Evolutionary conservation across 2,113 vertebrate species (phyloP).

Genomic region (Callipepla californica): DNA sequence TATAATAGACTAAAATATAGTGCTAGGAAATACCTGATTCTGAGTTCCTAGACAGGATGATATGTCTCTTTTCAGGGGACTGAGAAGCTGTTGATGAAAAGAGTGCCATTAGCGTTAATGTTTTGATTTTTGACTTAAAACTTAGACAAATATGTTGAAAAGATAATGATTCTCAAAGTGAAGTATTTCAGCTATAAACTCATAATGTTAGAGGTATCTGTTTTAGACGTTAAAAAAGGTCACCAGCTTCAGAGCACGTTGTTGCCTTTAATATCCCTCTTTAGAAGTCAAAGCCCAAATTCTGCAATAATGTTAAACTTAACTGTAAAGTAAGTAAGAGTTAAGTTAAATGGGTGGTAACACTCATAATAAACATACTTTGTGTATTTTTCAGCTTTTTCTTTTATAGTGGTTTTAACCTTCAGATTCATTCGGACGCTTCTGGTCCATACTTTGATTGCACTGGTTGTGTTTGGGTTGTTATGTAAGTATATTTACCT

Average conservation of each 20-base stretch:
- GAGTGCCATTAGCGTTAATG: background rate
- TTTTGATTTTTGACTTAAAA: background rate
- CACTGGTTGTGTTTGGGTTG: conserved; percentile 77
- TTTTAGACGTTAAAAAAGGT: background rate
- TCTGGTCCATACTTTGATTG: conserved; percentile 78
- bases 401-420: conserved; percentile 70
- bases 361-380: background rate
- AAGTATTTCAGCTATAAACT: background rate
- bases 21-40: background rate
- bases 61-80: background rate
- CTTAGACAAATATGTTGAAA: background rate
- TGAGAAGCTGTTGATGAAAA: background rate
- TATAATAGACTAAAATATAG: background rate
- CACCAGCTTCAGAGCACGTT: background rate
- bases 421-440: conserved; percentile 77
- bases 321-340: background rate
- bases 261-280: background rate
- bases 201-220: background rate
- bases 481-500: conserved; percentile 78
- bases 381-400: conserved; percentile 75
- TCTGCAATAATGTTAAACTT: background rate
- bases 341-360: background rate
- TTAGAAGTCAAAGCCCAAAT: background rate
- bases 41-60: background rate
- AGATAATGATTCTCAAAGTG: background rate